phyloP scores from a whole-genome alignment of 2,888 invertebrate genomes.

The Blastobasis adustella region DNA sequence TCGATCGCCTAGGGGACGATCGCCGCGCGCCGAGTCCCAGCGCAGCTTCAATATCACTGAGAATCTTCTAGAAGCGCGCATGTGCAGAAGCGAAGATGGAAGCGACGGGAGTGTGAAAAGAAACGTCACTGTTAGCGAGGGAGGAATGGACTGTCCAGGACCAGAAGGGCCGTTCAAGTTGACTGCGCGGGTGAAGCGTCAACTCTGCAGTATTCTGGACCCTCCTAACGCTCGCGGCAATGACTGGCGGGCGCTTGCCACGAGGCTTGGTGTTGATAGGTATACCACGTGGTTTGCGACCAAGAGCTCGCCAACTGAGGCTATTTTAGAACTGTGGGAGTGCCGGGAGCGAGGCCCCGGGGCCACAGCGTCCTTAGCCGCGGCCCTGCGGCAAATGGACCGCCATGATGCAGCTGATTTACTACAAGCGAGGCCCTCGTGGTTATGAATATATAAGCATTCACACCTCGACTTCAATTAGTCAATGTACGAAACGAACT shows the following conservation, averaged over 20 bases:
- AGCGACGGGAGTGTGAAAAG: conserved; percentile 63
- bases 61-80: conserved; percentile 61
- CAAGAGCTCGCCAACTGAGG: conserved; percentile 96
- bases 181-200: conserved; percentile 70
- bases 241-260: conserved; percentile 98
- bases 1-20: conserved; percentile 61
- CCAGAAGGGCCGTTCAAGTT: conserved; percentile 77
- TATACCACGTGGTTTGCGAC: conserved; percentile 98
- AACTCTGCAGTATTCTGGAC: conserved; percentile 82
- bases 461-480: conserved; percentile 21
- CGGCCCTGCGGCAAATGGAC: conserved; percentile 60
- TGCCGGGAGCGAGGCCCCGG: conserved; percentile 90
- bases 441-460: conserved; percentile 54
- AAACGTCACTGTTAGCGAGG: conserved; percentile 75
- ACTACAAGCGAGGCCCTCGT: conserved; percentile 60
- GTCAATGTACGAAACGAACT: conserved; percentile 13
- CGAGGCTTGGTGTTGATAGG: conserved; percentile 92
- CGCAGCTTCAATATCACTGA: conserved; percentile 68
- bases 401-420: conserved; percentile 64
- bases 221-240: conserved; percentile 94
- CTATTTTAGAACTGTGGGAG: conserved; percentile 96
- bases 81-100: conserved; percentile 64
- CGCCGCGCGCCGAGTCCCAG: conserved; percentile 63
- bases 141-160: conserved; percentile 76
- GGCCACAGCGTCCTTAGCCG: conserved; percentile 83